Evolutionary conservation across 2,113 vertebrate species (phyloP).

Genomic region (Empidonax alnorum): DNA sequence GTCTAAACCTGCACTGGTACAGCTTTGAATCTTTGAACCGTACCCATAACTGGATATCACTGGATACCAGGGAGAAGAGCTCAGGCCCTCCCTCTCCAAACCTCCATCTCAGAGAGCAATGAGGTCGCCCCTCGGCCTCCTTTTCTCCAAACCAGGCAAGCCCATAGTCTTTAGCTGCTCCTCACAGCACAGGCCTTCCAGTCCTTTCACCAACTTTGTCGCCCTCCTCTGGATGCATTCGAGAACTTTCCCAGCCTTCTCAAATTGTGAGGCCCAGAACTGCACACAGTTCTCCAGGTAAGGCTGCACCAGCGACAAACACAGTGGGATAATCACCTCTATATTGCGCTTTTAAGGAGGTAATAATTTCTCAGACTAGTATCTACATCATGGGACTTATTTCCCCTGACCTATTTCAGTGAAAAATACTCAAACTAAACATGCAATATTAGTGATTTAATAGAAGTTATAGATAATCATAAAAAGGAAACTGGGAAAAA

Average conservation of each 20-base stretch:
- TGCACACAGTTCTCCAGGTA: not conserved
- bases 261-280: not conserved
- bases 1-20: not conserved
- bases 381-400: not conserved
- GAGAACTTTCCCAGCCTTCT: not conserved
- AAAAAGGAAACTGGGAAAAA: not conserved
- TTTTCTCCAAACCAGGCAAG: not conserved
- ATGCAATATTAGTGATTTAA: not conserved
- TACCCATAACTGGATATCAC: rapidly evolving
- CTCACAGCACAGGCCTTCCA: not conserved
- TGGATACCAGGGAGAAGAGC: not conserved
- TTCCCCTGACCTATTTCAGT: not conserved
- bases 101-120: not conserved
- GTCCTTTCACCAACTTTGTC: not conserved
- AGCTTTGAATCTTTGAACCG: not conserved
- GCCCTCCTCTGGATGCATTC: not conserved
- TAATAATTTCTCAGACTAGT: not conserved
- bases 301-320: not conserved
- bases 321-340: not conserved
- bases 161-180: not conserved
- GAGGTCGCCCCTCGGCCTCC: not conserved
- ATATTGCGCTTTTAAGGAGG: not conserved
- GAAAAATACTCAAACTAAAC: not conserved
- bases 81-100: not conserved
- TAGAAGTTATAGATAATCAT: not conserved